Evolutionary conservation across 2,113 vertebrate genomes (phyloP).

Genomic region (Pleuronectes platessa): DNA sequence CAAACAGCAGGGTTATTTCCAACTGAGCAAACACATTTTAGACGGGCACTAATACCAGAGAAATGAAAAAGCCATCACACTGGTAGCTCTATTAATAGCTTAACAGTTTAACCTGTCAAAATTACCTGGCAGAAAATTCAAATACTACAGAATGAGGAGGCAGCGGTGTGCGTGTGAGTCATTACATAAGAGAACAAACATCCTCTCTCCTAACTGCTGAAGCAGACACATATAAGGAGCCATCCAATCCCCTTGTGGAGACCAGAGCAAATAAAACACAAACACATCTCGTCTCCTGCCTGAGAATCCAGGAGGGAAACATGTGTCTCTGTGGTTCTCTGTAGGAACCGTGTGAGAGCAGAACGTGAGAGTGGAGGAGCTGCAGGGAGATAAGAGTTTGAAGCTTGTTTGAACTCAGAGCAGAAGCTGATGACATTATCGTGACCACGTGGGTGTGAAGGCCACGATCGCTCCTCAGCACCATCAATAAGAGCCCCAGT

Average conservation of each 20-base stretch:
- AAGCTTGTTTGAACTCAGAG: too few species aligned
- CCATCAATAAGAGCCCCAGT: constrained; percentile 11
- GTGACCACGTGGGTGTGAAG: constrained; percentile 50
- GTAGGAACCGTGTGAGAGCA: constrained; percentile 4
- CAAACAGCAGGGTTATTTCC: background rate
- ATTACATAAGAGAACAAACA: constrained; percentile 32
- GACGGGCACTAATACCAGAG: background rate
- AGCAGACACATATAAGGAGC: constrained; percentile 19
- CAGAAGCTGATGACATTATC: background rate
- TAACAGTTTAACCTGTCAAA: too few species aligned
- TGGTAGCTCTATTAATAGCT: constrained; percentile 10
- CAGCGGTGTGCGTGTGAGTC: background rate
- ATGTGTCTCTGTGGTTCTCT: background rate
- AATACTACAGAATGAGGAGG: constrained; percentile 12
- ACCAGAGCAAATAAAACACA: constrained; percentile 5
- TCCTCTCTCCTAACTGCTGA: constrained; percentile 15
- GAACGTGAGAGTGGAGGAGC: background rate
- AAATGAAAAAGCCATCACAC: background rate
- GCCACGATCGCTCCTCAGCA: constrained; percentile 12
- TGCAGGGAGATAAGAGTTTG: background rate
- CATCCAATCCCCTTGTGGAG: constrained; percentile 21
- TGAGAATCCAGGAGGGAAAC: constrained; percentile 29
- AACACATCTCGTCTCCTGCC: constrained; percentile 38
- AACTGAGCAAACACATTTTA: background rate
- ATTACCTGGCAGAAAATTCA: too few species aligned